Conservation (phyloP, 2,797 vertebrate genomes). For the Halcyon smyrnensis region DNA sequence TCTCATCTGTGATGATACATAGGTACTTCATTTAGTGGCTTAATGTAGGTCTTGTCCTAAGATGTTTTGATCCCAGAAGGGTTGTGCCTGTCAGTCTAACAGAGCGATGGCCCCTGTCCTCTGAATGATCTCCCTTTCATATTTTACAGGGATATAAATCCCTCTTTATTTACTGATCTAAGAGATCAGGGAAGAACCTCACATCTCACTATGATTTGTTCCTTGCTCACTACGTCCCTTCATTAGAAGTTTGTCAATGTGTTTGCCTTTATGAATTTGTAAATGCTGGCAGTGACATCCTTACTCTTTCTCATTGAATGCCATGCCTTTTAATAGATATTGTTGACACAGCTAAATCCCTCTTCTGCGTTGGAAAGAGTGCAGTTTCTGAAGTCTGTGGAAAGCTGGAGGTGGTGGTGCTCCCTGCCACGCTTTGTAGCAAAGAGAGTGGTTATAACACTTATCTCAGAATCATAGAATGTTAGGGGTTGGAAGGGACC, state of each 20-base stretch:
- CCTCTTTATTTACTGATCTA: background rate
- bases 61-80: background rate
- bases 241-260: background rate
- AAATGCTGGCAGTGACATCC: background rate
- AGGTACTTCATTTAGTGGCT: background rate
- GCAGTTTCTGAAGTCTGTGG: background rate
- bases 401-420: background rate
- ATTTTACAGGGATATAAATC: background rate
- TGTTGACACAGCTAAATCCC: background rate
- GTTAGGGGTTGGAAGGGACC: no score
- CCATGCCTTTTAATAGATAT: background rate
- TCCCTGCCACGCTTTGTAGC: background rate
- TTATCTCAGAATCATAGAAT: background rate
- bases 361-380: rapidly evolving
- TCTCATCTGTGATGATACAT: background rate
- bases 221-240: background rate
- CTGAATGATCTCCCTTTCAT: background rate
- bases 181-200: background rate
- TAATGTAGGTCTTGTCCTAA: background rate
- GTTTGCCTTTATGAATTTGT: background rate
- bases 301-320: background rate
- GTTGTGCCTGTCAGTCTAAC: background rate
- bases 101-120: background rate
- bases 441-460: background rate
- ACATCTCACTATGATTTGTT: background rate